A percentile compares a stretch with the other conserved stretches of the same genome.
phyloP scores from a whole-genome alignment of 2,888 invertebrate species.

The Ptilodon capucinus region DNA sequence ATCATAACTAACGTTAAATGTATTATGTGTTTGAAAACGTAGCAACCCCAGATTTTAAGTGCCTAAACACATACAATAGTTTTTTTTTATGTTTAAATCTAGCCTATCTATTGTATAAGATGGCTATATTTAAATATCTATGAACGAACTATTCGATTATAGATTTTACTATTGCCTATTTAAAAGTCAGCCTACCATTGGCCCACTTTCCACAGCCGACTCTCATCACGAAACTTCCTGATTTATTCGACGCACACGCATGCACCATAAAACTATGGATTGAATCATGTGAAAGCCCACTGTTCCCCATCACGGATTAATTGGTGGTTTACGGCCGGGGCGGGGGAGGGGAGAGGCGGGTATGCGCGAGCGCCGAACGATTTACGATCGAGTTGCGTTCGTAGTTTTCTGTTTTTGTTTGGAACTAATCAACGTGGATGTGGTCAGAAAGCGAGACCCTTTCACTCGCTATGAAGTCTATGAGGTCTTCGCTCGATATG shows the following conservation, averaged over 20 bases:
- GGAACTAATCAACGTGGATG: constrained; percentile 28
- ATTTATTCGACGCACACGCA: constrained; percentile 25
- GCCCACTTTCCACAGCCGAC: constrained; percentile 42
- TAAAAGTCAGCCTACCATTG: constrained; percentile 4
- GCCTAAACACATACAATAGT: too few relatives aligned
- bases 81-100: too few relatives aligned
- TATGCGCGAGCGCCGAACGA: constrained; percentile 19
- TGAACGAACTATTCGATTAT: too few relatives aligned
- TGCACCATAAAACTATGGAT: constrained; percentile 22
- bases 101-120: too few relatives aligned
- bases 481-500: not conserved
- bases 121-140: too few relatives aligned
- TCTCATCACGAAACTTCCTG: constrained; percentile 15
- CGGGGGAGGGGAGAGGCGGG: constrained; percentile 4
- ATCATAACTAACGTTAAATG: too few relatives aligned
- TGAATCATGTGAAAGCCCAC: constrained; percentile 41
- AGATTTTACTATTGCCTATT: too few relatives aligned
- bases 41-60: too few relatives aligned
- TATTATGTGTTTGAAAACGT: too few relatives aligned
- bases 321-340: constrained; percentile 46
- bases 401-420: constrained; percentile 28
- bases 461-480: not conserved
- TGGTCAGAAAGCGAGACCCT: not conserved
- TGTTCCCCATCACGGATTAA: constrained; percentile 45
- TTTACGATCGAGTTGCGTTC: constrained; percentile 24